phyloP scores from a whole-genome alignment of 2,113 vertebrate species.

The Zosterops borbonicus region DNA sequence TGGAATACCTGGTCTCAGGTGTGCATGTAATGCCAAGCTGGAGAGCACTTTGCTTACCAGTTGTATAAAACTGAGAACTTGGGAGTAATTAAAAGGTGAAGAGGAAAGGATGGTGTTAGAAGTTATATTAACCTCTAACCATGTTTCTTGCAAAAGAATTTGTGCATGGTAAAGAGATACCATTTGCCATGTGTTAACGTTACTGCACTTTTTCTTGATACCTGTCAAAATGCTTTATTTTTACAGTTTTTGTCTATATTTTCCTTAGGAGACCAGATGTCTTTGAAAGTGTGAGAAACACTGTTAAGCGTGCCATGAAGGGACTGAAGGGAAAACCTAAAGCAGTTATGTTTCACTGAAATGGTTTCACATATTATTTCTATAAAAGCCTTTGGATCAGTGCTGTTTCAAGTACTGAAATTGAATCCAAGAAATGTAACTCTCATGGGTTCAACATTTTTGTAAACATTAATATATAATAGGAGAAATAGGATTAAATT shows the following conservation, averaged over 20 bases:
- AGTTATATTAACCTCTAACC: neutral
- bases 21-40: neutral
- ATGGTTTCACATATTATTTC: neutral
- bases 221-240: slow-evolving; percentile 9
- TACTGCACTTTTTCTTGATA: neutral
- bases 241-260: neutral
- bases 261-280: slow-evolving; percentile 14
- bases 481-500: neutral
- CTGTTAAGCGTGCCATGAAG: neutral
- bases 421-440: slow-evolving; percentile 31
- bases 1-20: neutral
- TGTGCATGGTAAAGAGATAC: neutral
- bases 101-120: neutral
- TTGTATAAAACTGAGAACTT: neutral
- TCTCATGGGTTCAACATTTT: slow-evolving; percentile 5
- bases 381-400: slow-evolving; percentile 15
- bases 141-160: neutral
- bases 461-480: slow-evolving; percentile 40
- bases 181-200: neutral
- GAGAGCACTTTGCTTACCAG: neutral
- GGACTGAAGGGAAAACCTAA: slow-evolving; percentile 14
- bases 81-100: neutral
- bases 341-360: neutral
- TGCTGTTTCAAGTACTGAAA: slow-evolving; percentile 31
- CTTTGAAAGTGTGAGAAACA: slow-evolving; percentile 19